Evolutionary conservation across 2,888 invertebrate species (phyloP), one percentile per base, ranked within the genome.

Genomic region (Clusia tigrina): DNA sequence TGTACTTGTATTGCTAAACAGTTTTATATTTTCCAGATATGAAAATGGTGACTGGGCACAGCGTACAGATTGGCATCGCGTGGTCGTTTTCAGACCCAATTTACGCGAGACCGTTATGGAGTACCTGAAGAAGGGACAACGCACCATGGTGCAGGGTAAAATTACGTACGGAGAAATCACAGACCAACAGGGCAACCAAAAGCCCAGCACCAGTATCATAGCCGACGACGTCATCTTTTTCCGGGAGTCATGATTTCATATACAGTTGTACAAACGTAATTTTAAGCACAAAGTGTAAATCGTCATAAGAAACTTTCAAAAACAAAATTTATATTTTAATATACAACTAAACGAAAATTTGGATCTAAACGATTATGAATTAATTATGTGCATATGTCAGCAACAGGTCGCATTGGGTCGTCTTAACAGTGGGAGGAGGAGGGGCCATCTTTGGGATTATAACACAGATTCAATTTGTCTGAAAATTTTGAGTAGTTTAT

Each of bases 51-150:
- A 94, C 71, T 87, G 91, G 77, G 84, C 91, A 58, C 94, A 95
- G 79, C 89, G 92, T 74, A 95, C 95, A 9, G 95, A 96, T 71
- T 96, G 96, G 96, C 96, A 96, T 83, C 87, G 93, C 73, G 84
- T 96, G 55, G 91, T 92, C 72, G 91, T 96, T 6, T 96, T 96
- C 80, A 93, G 90, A 77, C 95, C 94, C 2, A 87, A 88, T 60
- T 86, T 97, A 1, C 86, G 95, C 42, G 94, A 95, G 25, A 87
- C 88, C 1, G 91, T 94, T 0, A 89, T 91, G 77, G 90, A 89
- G 76, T 93, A 89, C 78, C 81, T 96, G 62, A 92, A 89, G 75
- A 96, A 95, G 84, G 96, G 96, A 0, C 93, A 94, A 78, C 87
- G 95, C 69, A 89, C 95, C 0, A 88, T 93, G 84, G 88, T 96